Evolutionary conservation across 2,797 vertebrate species (phyloP).

Genomic region (Anas bahamensis): DNA sequence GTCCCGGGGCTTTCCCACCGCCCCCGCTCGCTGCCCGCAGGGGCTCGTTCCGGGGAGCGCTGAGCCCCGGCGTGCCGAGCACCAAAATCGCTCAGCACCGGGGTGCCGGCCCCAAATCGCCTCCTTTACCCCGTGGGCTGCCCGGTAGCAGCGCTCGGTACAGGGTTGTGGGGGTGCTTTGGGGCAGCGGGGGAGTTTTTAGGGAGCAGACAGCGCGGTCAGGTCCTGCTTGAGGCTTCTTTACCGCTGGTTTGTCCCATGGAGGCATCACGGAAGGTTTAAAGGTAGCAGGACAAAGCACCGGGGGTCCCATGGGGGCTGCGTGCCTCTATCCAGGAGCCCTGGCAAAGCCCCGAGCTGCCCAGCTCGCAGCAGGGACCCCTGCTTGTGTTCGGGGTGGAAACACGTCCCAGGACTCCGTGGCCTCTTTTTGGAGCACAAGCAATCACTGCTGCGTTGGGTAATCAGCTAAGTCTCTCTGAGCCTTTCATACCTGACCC

Average conservation of each 20-base stretch:
- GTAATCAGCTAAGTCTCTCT: constrained; percentile 21
- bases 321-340: not conserved
- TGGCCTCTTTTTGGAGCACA: not conserved
- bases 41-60: too few relatives aligned
- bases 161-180: constrained; percentile 3
- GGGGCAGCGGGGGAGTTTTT: constrained; percentile 11
- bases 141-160: too few relatives aligned
- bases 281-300: constrained; percentile 8
- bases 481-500: constrained; percentile 21
- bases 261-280: constrained; percentile 31
- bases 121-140: too few relatives aligned
- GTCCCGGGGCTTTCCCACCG: not conserved
- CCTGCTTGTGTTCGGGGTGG: not conserved
- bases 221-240: not conserved
- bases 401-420: not conserved
- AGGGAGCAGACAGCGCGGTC: not conserved
- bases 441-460: not conserved
- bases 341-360: not conserved
- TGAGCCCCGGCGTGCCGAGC: too few relatives aligned
- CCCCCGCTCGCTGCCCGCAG: too few relatives aligned
- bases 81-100: too few relatives aligned
- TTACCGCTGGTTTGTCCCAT: constrained; percentile 16
- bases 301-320: not conserved
- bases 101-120: too few relatives aligned
- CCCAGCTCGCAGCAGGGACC: not conserved